Evolutionary conservation across 2,888 invertebrate species (phyloP).

Genomic region (Byasa hedistus): DNA sequence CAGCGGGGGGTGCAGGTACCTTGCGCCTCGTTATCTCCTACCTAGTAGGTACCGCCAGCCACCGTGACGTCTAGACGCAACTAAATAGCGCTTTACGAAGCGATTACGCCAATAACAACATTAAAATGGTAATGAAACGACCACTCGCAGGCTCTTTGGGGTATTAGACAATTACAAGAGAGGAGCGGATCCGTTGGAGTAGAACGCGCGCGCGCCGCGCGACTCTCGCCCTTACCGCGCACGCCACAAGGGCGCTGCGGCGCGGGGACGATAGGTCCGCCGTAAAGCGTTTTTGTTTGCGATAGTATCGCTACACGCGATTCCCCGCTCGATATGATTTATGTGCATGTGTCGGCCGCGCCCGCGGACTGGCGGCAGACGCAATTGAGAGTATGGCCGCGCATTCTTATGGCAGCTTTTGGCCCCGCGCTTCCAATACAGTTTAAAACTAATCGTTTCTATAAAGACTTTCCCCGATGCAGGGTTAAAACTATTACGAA

Average conservation of each 20-base stretch:
- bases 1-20: not conserved
- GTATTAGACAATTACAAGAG: slow-evolving; percentile 62
- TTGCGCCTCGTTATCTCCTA: slow-evolving; percentile 30
- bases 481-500: too few relatives aligned
- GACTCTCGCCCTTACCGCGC: not conserved
- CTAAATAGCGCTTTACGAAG: slow-evolving; percentile 61
- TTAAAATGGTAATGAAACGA: slow-evolving; percentile 69
- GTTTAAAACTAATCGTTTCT: too few relatives aligned
- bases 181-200: slow-evolving; percentile 21
- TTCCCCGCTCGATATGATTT: slow-evolving; percentile 54
- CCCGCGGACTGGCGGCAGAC: slow-evolving; percentile 16
- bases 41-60: slow-evolving; percentile 37
- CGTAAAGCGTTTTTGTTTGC: slow-evolving; percentile 52
- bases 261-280: slow-evolving; percentile 55
- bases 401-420: slow-evolving; percentile 18
- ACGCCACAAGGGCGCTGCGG: too few relatives aligned
- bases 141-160: slow-evolving; percentile 54
- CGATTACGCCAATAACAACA: slow-evolving; percentile 63
- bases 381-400: slow-evolving; percentile 20
- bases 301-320: slow-evolving; percentile 61
- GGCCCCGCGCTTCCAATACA: not conserved
- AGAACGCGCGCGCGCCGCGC: slow-evolving; percentile 7
- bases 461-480: too few relatives aligned
- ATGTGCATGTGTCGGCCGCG: slow-evolving; percentile 57
- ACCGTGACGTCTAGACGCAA: slow-evolving; percentile 68